Evolutionary conservation across 1,140 invertebrate genomes (phyloP).

Genomic region (Drosophila littoralis): DNA sequence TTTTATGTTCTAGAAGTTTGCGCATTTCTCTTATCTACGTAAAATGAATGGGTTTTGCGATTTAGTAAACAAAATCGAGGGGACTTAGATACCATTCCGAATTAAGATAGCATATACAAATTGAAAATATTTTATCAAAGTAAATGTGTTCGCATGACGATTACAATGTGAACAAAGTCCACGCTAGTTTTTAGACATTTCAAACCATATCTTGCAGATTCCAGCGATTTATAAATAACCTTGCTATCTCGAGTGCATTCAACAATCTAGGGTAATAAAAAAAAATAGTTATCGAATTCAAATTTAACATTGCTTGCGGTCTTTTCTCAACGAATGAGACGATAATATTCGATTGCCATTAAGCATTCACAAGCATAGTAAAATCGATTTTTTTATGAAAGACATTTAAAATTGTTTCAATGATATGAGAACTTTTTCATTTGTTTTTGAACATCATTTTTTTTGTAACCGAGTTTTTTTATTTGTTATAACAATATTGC

Average conservation of each 20-base stretch:
- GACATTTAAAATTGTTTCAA: too few relatives aligned
- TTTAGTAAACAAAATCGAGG: constrained; percentile 12
- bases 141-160: not conserved
- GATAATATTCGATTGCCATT: too few relatives aligned
- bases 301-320: not conserved
- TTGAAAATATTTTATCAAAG: constrained; percentile 32
- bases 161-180: constrained; percentile 11
- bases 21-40: constrained; percentile 19
- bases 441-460: too few relatives aligned
- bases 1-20: constrained; percentile 6
- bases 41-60: constrained; percentile 3
- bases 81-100: constrained; percentile 20
- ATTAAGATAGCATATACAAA: constrained; percentile 26
- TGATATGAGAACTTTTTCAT: too few relatives aligned
- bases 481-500: too few relatives aligned
- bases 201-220: constrained; percentile 19
- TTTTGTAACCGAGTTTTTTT: too few relatives aligned
- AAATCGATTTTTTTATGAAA: too few relatives aligned
- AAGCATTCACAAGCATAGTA: too few relatives aligned
- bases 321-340: too few relatives aligned
- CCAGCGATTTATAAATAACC: constrained; percentile 18
- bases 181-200: constrained; percentile 1
- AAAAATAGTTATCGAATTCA: constrained; percentile 1
- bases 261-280: constrained; percentile 11
- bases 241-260: constrained; percentile 24